Evolutionary conservation across 2,888 invertebrate species (phyloP).

Genomic region (Diadromus collaris): DNA sequence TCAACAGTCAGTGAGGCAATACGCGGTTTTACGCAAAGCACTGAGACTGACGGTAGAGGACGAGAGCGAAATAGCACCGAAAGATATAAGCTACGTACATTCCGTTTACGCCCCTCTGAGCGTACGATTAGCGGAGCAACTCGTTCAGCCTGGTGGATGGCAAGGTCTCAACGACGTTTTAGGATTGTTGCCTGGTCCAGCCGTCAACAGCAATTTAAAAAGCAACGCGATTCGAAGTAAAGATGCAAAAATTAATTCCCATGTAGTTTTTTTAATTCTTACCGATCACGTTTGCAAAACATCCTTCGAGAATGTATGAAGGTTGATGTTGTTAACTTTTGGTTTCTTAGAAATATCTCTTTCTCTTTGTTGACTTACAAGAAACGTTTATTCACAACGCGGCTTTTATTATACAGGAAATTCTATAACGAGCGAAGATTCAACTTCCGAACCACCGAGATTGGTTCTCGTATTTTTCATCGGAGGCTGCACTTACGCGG

Average conservation of each 20-base stretch:
- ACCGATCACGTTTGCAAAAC: no score
- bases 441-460: conserved; percentile 82
- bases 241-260: conserved; percentile 48
- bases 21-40: conserved; percentile 89
- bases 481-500: conserved; percentile 98
- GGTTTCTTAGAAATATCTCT: background rate
- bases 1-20: conserved; percentile 88
- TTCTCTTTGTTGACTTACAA: background rate
- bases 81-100: conserved; percentile 95
- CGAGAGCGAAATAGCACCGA: conserved; percentile 90
- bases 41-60: conserved; percentile 94
- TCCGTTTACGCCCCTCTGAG: conserved; percentile 97
- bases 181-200: conserved; percentile 90
- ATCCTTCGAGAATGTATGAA: no score
- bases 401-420: conserved; percentile 74
- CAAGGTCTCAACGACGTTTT: conserved; percentile 92
- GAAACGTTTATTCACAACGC: conserved; percentile 35
- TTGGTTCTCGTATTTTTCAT: conserved; percentile 97
- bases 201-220: conserved; percentile 78
- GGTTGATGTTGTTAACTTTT: background rate
- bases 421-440: conserved; percentile 79
- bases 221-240: conserved; percentile 67
- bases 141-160: conserved; percentile 89
- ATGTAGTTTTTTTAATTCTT: background rate
- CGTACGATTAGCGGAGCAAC: conserved; percentile 91